Evolutionary conservation across 2,113 vertebrate species (phyloP).

Genomic region (Cairina moschata): DNA sequence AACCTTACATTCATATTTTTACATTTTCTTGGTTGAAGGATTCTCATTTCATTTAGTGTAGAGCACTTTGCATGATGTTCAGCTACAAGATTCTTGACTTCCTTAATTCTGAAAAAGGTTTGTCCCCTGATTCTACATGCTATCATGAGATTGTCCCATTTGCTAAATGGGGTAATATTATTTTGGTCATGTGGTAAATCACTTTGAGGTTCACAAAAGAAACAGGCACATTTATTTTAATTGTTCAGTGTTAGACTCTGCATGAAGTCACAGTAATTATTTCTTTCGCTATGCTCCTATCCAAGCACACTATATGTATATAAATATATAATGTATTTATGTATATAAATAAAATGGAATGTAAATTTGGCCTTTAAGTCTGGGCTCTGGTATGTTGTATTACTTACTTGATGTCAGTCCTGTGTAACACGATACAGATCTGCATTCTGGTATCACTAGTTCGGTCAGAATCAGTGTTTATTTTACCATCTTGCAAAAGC

Average conservation of each 20-base stretch:
- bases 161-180: background rate
- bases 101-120: background rate
- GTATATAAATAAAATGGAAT: constrained; percentile 63
- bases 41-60: background rate
- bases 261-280: constrained; percentile 35
- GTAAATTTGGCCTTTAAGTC: constrained; percentile 68
- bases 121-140: background rate
- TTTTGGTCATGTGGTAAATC: constrained; percentile 8
- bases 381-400: background rate
- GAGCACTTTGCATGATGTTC: background rate
- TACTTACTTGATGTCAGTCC: constrained; percentile 37
- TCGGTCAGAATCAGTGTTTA: constrained; percentile 53
- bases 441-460: constrained; percentile 52
- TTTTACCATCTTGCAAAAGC: constrained; percentile 67
- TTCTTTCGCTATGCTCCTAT: background rate
- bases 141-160: background rate
- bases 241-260: background rate
- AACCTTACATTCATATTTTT: background rate
- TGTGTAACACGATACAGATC: constrained; percentile 40
- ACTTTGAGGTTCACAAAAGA: background rate
- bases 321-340: background rate
- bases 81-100: background rate
- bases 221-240: background rate
- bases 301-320: background rate
- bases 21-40: background rate